Conservation (phyloP, 2,113 vertebrate genomes). For the Galbula dea region DNA sequence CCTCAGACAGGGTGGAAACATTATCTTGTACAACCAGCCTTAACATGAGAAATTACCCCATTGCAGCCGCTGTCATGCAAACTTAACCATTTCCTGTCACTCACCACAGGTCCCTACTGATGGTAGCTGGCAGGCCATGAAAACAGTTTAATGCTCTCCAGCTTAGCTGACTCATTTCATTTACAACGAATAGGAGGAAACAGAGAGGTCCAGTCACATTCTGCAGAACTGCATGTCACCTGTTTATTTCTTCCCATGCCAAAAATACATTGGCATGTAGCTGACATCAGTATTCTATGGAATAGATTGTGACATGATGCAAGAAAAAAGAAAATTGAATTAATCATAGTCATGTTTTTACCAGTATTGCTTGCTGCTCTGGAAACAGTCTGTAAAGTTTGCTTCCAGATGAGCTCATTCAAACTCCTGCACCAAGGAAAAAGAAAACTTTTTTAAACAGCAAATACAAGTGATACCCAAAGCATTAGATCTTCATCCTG, state of each 20-base stretch:
- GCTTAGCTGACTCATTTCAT: constrained; percentile 30
- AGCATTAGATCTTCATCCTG: neutral
- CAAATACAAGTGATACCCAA: neutral
- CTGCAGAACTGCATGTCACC: constrained; percentile 35
- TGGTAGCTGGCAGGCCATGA: neutral
- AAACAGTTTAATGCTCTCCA: neutral
- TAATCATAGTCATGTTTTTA: neutral
- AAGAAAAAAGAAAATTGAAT: neutral
- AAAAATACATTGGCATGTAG: neutral
- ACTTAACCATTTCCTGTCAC: neutral
- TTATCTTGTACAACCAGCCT: neutral
- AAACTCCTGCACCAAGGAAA: neutral
- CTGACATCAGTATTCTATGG: neutral
- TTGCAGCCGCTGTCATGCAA: neutral
- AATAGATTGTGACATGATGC: neutral
- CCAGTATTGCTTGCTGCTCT: neutral
- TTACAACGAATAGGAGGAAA: constrained; percentile 46
- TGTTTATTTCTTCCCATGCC: neutral
- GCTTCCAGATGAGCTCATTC: neutral
- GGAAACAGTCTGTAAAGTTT: neutral
- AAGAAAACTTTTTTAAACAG: neutral
- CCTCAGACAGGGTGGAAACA: neutral
- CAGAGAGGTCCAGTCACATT: neutral
- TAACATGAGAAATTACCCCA: neutral
- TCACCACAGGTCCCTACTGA: neutral